Evolutionary conservation across 2,888 invertebrate genomes (phyloP).

Genomic region (Campoplex capitator): DNA sequence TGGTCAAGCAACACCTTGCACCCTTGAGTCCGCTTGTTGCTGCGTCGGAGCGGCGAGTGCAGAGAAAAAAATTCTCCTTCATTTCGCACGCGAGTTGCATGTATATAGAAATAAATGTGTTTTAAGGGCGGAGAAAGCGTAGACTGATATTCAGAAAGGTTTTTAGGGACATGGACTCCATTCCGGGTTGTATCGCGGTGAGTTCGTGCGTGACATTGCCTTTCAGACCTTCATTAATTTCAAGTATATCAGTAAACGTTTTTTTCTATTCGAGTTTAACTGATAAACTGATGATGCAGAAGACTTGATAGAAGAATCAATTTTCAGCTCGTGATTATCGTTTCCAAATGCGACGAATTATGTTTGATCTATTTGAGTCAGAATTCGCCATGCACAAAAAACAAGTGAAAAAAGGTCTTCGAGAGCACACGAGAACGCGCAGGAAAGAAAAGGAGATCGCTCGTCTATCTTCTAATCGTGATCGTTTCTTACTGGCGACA

Average conservation of each 20-base stretch:
- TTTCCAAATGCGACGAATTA: neutral
- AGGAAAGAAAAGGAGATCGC: constrained; percentile 65
- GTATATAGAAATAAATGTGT: neutral
- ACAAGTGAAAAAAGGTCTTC: constrained; percentile 6
- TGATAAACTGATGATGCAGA: too few species aligned
- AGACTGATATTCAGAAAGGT: neutral
- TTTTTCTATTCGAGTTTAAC: too few species aligned
- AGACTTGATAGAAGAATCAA: neutral
- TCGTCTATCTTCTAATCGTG: constrained; percentile 69
- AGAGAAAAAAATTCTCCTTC: constrained; percentile 9
- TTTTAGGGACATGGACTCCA: neutral
- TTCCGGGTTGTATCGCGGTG: neutral
- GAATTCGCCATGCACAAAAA: constrained; percentile 7
- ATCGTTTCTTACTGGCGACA: constrained; percentile 70
- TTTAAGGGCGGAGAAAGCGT: neutral
- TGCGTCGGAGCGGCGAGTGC: neutral
- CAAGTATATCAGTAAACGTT: neutral
- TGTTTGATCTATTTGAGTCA: neutral
- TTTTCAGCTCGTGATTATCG: neutral
- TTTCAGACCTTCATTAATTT: neutral
- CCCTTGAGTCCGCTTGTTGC: neutral
- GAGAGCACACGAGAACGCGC: constrained; percentile 31
- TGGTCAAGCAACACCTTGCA: constrained; percentile 32
- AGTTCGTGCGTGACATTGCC: neutral
- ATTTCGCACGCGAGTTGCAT: constrained; percentile 10